Evolutionary conservation across 2,113 vertebrate species (phyloP).

Genomic region (Bathybates hornii): DNA sequence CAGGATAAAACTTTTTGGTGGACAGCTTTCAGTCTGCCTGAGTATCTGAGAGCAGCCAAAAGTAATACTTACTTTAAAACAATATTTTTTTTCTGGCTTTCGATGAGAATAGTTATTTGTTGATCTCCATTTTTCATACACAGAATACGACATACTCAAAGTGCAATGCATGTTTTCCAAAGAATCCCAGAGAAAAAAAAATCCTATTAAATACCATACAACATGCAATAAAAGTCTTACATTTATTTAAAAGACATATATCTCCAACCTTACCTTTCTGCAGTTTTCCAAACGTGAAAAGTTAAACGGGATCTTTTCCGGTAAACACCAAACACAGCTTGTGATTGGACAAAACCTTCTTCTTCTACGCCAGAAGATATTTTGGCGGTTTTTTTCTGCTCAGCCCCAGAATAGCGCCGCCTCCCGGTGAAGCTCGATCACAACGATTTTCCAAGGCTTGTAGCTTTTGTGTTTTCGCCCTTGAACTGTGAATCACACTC

Average conservation of each 20-base stretch:
- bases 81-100: not conserved
- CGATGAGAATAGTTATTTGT: rapidly evolving
- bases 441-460: not conserved
- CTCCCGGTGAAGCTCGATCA: not conserved
- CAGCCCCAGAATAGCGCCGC: not conserved
- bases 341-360: conserved; percentile 26
- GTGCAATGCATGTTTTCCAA: not conserved
- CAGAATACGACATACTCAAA: not conserved
- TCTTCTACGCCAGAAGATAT: conserved; percentile 12
- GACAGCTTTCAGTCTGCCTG: not conserved
- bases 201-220: not conserved
- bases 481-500: not conserved
- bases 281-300: not conserved
- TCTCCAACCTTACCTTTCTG: not conserved
- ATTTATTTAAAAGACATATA: not conserved
- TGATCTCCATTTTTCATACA: not conserved
- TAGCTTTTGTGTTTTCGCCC: not conserved
- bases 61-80: not conserved
- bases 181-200: not conserved
- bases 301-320: not conserved
- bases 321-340: not conserved
- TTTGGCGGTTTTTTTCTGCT: conserved; percentile 1
- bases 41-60: not conserved
- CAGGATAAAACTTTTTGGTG: rapidly evolving
- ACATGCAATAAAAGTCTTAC: not conserved